Evolutionary conservation across 2,888 invertebrate species (phyloP).

Genomic region (Pinctada fucata): DNA sequence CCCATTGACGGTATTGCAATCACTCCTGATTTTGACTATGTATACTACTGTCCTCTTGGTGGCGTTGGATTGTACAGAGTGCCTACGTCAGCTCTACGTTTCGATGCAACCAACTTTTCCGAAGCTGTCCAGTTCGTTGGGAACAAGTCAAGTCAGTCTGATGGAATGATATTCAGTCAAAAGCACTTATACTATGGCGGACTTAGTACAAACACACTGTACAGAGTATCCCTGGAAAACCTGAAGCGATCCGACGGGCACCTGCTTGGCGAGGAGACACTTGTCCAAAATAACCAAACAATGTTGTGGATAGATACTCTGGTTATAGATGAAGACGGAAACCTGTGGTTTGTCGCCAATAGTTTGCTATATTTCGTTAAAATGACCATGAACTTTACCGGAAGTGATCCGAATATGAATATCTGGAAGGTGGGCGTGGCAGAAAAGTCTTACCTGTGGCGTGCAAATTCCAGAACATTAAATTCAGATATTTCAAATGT

Average conservation of each 20-base stretch:
- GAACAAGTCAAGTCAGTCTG: constrained; percentile 53
- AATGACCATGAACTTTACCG: constrained; percentile 12
- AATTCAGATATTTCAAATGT: too few relatives aligned
- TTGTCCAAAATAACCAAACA: constrained; percentile 41
- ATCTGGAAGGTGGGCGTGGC: constrained; percentile 31
- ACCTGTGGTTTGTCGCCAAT: constrained; percentile 65
- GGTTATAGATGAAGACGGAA: constrained; percentile 56
- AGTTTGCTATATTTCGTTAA: constrained; percentile 51
- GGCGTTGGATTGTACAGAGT: constrained; percentile 57
- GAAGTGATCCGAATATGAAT: constrained; percentile 5
- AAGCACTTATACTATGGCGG: constrained; percentile 59
- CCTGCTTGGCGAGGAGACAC: constrained; percentile 6
- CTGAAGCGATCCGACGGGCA: not conserved
- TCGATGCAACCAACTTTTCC: constrained; percentile 34
- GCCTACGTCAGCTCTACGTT: constrained; percentile 53
- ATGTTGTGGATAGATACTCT: constrained; percentile 67
- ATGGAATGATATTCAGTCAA: constrained; percentile 59
- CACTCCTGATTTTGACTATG: constrained; percentile 58
- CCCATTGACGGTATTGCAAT: constrained; percentile 67
- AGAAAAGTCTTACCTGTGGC: constrained; percentile 24
- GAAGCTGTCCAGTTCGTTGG: constrained; percentile 53
- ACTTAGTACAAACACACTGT: constrained; percentile 54
- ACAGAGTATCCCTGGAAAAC: constrained; percentile 27
- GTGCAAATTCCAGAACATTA: constrained; percentile 8
- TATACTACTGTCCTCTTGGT: constrained; percentile 62